These are phyloP conservation scores for Bombus turneri DNA, from an alignment of 1,140 invertebrate species.

Conservation along the genomic window DNA sequence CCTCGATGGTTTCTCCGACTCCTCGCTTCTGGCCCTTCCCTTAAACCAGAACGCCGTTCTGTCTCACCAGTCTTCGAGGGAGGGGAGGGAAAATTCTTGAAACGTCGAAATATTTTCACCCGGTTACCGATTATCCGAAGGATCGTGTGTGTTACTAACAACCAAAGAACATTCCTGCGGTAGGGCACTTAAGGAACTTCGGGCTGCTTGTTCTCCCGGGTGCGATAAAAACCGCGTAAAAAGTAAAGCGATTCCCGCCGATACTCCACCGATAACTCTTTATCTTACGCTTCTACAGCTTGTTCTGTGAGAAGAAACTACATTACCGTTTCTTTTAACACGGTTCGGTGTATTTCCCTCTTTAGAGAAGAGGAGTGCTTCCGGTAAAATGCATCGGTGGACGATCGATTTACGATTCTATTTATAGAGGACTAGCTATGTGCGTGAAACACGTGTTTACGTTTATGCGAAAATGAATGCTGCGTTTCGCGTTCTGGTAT, in stretches of 20 bases:
- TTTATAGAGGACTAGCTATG: not conserved
- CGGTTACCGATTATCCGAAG: constrained; percentile 32
- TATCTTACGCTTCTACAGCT: not conserved
- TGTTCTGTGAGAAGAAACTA: not conserved
- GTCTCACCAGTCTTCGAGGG: too few species aligned
- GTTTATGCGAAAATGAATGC: too few species aligned
- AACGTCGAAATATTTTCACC: constrained; percentile 37
- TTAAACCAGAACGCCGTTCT: not conserved
- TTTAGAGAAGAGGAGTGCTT: not conserved
- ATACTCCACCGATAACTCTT: constrained; percentile 12
- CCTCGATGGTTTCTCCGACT: constrained; percentile 50
- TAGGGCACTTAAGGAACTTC: constrained; percentile 15
- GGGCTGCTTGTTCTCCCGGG: not conserved
- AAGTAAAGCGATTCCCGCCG: constrained; percentile 15
- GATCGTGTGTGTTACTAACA: not conserved
- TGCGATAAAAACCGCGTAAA: constrained; percentile 52
- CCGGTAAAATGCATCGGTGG: not conserved
- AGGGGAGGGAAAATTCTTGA: constrained; percentile 1
- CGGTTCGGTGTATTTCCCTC: not conserved
- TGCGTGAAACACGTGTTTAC: too few species aligned
- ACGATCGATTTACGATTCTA: not conserved
- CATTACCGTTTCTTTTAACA: not conserved
- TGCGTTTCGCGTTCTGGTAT: too few species aligned
- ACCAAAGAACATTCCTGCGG: constrained; percentile 20
- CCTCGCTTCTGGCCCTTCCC: not conserved